Evolutionary conservation across 64 coral and sea anemone genomes (phyloP).

Genomic region (Pocillopora verrucosa): DNA sequence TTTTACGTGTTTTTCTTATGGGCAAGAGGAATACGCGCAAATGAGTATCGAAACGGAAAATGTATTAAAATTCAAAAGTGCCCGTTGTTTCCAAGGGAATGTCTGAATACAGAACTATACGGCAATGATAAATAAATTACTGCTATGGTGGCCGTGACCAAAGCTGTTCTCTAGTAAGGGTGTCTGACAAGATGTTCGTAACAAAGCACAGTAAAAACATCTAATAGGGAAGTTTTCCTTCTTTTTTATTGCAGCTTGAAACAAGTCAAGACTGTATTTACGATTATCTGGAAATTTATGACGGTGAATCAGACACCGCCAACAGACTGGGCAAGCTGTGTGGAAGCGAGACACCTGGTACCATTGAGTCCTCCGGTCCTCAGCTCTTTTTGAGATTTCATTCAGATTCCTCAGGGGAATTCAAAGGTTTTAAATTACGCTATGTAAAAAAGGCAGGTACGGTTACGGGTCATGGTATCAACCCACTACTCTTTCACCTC

Average conservation of each 20-base stretch:
- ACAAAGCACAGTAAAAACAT: too few relatives aligned
- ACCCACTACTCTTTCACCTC: too few relatives aligned
- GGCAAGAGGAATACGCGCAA: too few relatives aligned
- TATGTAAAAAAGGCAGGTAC: conserved; percentile 64
- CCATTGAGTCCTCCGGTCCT: conserved; percentile 52
- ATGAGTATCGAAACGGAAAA: too few relatives aligned
- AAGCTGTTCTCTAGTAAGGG: too few relatives aligned
- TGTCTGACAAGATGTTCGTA: too few relatives aligned
- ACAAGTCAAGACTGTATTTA: conserved; percentile 75
- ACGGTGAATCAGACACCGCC: conserved; percentile 50
- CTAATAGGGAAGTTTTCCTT: too few relatives aligned
- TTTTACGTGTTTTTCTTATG: too few relatives aligned
- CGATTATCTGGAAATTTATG: conserved; percentile 78
- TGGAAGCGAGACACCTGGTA: conserved; percentile 27
- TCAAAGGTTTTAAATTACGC: conserved; percentile 65
- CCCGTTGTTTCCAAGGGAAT: neutral
- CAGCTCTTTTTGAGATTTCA: conserved; percentile 60
- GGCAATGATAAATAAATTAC: too few relatives aligned
- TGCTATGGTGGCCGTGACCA: too few relatives aligned
- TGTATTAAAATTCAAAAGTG: neutral
- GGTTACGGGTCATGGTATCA: too few relatives aligned
- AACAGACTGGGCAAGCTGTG: conserved; percentile 67
- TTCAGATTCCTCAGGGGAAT: conserved; percentile 70
- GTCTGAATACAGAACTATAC: too few relatives aligned
- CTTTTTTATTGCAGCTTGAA: conserved; percentile 67